phyloP scores from a whole-genome alignment of 2,797 vertebrate genomes.

The Ambastaia sidthimunki region DNA sequence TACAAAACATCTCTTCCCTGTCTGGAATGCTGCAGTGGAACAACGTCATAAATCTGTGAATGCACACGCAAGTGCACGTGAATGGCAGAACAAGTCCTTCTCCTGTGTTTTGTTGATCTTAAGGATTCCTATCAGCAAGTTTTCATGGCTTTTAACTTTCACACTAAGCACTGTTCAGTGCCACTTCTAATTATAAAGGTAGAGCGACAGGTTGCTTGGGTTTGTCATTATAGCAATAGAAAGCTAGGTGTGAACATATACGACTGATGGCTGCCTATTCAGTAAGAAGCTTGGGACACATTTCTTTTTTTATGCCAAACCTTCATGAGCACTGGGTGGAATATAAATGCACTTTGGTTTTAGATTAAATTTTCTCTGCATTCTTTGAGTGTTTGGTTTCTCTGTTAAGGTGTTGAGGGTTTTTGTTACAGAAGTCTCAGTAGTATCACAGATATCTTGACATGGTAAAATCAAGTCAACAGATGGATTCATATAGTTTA shows the following conservation, averaged over 20 bases:
- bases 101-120: constrained; percentile 9
- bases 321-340: not conserved
- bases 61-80: constrained; percentile 45
- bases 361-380: not conserved
- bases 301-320: constrained; percentile 11
- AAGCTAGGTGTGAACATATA: not conserved
- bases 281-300: not conserved
- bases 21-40: constrained; percentile 16
- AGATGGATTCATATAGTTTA: not conserved
- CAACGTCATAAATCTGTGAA: constrained; percentile 19
- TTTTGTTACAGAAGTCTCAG: not conserved
- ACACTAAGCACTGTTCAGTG: not conserved
- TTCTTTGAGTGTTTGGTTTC: not conserved
- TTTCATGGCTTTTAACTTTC: not conserved
- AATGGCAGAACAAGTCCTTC: not conserved
- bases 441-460: not conserved
- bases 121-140: constrained; percentile 1
- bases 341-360: not conserved
- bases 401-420: not conserved
- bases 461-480: not conserved
- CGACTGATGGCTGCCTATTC: not conserved
- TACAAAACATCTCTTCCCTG: not conserved
- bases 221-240: not conserved
- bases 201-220: constrained; percentile 9
- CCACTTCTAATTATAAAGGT: not conserved